Evolutionary conservation across 2,888 invertebrate species (phyloP), one percentile per base, ranked within the genome.

Genomic region (Allophyes oxyacanthae): DNA sequence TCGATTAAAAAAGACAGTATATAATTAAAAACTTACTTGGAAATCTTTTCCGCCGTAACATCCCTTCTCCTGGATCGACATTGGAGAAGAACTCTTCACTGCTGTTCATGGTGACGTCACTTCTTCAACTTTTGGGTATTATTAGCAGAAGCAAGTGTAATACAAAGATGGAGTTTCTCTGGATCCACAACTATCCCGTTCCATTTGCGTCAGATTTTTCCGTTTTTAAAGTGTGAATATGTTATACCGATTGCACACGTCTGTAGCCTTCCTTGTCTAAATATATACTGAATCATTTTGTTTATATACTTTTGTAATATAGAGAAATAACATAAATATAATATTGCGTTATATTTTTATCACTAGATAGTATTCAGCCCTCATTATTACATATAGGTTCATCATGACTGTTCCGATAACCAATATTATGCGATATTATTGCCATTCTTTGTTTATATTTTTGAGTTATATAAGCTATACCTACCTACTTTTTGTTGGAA

Each of bases 11-110:
- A n/a, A n/a, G n/a, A n/a, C n/a, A n/a, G n/a, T n/a, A n/a, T n/a
- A n/a, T n/a, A n/a, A n/a, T n/a, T n/a, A n/a, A n/a, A n/a, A 60
- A 67, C 70, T 54, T 49, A 68, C 67, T 7, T 4, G 0, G 20
- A 14, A 55, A 37, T 33, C 30, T 40, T 20, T 70, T 67, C 13
- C 70, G 20, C 1, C 28, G 10, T n/a, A 64, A 30, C 30, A 14
- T 11, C n/a, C 55, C 25, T 28, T 40, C 64, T 1, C 68, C 55
- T 10, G 49, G 55, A 0, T 67, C 62, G 42, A 53, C 1, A n/a
- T 25, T 38, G 9, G 13, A 15, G 0, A 25, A 25, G 0, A 14
- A 5, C 3, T 33, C 28, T 33, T 15, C 28, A 6, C 9, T 14
- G 6, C 10, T 28, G 9, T 26, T 52, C 66, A 64, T 64, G 1